These are phyloP conservation scores for Epizoanthus illoricatus DNA, from an alignment of 92 coral and sea anemone genomes.

Conservation along the genomic window DNA sequence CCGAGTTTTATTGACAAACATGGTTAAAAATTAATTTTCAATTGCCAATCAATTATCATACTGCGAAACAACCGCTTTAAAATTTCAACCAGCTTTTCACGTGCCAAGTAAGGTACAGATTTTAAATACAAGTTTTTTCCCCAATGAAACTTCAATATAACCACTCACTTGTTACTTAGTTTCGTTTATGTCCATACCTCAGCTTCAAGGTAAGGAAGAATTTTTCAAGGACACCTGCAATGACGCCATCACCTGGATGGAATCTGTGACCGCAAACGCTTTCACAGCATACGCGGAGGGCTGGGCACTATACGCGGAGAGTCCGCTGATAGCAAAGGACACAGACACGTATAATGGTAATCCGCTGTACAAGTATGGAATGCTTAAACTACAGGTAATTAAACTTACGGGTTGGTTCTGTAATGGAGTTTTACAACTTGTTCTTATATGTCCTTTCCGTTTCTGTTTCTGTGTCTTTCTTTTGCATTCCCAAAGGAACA, in stretches of 20 bases:
- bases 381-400: slow-evolving; percentile 84
- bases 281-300: slow-evolving; percentile 84
- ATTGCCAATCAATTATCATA: no score
- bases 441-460: background rate
- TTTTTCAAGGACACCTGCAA: slow-evolving; percentile 63
- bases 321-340: slow-evolving; percentile 73
- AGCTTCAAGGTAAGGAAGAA: slow-evolving; percentile 84
- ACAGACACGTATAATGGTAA: slow-evolving; percentile 70
- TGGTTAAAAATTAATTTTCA: no score
- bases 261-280: background rate
- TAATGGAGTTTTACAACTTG: background rate
- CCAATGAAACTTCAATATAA: background rate
- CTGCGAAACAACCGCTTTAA: no score
- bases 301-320: slow-evolving; percentile 94
- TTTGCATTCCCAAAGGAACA: background rate
- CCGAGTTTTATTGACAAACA: no score
- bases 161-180: background rate
- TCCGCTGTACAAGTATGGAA: slow-evolving; percentile 75
- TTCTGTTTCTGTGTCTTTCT: background rate
- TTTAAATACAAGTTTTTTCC: background rate
- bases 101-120: background rate
- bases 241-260: slow-evolving; percentile 75
- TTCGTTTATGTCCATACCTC: background rate
- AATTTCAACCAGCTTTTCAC: no score
- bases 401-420: background rate